phyloP scores from a whole-genome alignment of 2,888 invertebrate genomes.

The Teleiodes luculella region DNA sequence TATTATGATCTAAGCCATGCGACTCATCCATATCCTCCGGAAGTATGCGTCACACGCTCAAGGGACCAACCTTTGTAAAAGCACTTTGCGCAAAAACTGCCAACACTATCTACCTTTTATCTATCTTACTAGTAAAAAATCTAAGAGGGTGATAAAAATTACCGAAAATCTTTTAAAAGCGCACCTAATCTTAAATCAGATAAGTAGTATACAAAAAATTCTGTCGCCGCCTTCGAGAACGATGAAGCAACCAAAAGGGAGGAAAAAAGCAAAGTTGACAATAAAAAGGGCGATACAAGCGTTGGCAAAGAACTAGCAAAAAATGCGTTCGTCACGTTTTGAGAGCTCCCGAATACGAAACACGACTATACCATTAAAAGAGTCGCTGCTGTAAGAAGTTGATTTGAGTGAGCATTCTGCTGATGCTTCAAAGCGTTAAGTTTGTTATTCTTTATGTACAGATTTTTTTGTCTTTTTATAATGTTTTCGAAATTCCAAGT shows the following conservation, averaged over 20 bases:
- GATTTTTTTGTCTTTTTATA: background rate
- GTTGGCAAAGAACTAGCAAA: constrained; percentile 38
- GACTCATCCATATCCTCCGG: constrained; percentile 3
- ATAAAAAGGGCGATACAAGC: constrained; percentile 46
- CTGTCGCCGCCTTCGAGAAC: constrained; percentile 26
- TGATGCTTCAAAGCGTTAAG: background rate
- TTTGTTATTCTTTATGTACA: background rate
- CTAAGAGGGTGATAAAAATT: constrained; percentile 45
- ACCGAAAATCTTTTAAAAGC: constrained; percentile 34
- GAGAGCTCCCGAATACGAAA: constrained; percentile 61
- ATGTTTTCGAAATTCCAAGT: too few relatives aligned
- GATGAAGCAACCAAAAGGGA: constrained; percentile 25
- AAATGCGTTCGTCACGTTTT: constrained; percentile 53
- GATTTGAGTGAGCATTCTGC: constrained; percentile 2
- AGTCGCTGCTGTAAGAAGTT: constrained; percentile 4
- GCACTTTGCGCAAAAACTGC: constrained; percentile 23
- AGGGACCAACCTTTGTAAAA: background rate
- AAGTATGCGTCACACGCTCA: constrained; percentile 1
- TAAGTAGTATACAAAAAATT: constrained; percentile 55
- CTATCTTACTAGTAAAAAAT: constrained; percentile 18
- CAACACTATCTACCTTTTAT: constrained; percentile 37
- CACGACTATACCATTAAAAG: constrained; percentile 47
- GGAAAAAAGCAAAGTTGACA: constrained; percentile 31
- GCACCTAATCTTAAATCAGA: constrained; percentile 64
- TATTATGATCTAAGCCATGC: constrained; percentile 1